These are phyloP conservation scores for Volucella zonaria DNA, from an alignment of 2,888 invertebrate species.

Conservation along the genomic window DNA sequence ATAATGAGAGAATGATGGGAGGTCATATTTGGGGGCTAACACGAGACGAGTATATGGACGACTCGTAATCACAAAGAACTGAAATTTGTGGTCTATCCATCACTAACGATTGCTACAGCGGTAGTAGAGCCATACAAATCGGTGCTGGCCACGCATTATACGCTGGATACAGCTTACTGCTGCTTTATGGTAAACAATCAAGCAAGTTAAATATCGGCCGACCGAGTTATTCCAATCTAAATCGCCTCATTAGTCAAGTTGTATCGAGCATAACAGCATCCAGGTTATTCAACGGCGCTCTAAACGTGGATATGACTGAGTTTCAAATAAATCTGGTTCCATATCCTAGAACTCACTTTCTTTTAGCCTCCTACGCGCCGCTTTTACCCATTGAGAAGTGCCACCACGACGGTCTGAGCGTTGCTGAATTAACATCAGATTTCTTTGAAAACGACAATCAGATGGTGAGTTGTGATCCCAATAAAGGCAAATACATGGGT, in stretches of 20 bases:
- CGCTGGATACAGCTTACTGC: constrained; percentile 91
- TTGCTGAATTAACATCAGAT: constrained; percentile 91
- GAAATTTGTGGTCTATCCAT: constrained; percentile 83
- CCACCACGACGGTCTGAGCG: constrained; percentile 88
- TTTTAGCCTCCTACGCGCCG: constrained; percentile 88
- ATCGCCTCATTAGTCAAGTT: constrained; percentile 86
- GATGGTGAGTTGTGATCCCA: constrained; percentile 93
- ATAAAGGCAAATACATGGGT: constrained; percentile 92
- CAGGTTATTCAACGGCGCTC: constrained; percentile 91
- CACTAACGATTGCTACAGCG: constrained; percentile 89
- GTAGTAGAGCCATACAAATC: constrained; percentile 97
- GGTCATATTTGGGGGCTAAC: too few species aligned
- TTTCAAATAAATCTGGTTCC: constrained; percentile 94
- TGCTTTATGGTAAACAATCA: constrained; percentile 96
- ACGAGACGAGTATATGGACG: too few species aligned
- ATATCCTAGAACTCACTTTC: constrained; percentile 94
- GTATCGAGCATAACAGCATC: constrained; percentile 93
- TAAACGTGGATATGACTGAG: constrained; percentile 93
- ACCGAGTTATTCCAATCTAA: constrained; percentile 86
- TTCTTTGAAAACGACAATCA: constrained; percentile 94
- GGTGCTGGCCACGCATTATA: constrained; percentile 93
- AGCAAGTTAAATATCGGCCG: constrained; percentile 87
- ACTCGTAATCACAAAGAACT: too few species aligned
- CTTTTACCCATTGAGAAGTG: constrained; percentile 89
- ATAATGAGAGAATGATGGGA: too few species aligned